phyloP scores from a whole-genome alignment of 2,888 invertebrate genomes.

The Lasioglossum figueresi region DNA sequence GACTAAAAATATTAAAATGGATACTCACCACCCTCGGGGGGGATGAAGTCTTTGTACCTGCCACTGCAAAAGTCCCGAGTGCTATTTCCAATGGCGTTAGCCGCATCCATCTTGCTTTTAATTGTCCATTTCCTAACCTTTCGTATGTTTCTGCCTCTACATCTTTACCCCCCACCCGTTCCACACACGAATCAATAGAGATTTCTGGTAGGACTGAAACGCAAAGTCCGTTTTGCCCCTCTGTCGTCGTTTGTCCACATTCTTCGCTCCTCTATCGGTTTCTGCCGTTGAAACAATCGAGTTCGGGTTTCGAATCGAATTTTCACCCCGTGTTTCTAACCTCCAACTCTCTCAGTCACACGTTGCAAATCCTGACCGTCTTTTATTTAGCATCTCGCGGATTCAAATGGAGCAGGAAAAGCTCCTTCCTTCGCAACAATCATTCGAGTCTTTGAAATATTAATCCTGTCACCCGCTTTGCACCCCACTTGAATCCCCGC shows the following conservation, averaged over 20 bases:
- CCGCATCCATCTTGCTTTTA: conserved; percentile 69
- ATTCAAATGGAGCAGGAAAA: background rate
- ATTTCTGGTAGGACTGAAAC: background rate
- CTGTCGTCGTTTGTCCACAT: background rate
- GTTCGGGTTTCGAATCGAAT: background rate
- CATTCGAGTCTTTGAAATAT: conserved; percentile 2
- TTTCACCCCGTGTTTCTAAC: background rate
- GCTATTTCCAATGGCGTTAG: conserved; percentile 70
- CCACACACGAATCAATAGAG: background rate
- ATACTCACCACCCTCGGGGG: conserved; percentile 75
- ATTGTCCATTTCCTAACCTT: conserved; percentile 52
- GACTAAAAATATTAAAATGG: background rate
- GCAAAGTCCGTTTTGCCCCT: too few species aligned
- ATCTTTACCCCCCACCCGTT: background rate
- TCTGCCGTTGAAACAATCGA: background rate
- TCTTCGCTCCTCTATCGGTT: background rate
- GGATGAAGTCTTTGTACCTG: conserved; percentile 72
- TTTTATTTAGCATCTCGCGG: background rate
- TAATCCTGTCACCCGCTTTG: background rate
- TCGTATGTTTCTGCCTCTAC: conserved; percentile 20
- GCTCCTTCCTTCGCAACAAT: background rate
- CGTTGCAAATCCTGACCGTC: background rate
- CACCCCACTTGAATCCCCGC: background rate
- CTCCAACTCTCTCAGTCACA: background rate
- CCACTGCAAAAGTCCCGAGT: conserved; percentile 72